Evolutionary conservation across 2,888 invertebrate genomes (phyloP).

Genomic region (Parnassius orleans): DNA sequence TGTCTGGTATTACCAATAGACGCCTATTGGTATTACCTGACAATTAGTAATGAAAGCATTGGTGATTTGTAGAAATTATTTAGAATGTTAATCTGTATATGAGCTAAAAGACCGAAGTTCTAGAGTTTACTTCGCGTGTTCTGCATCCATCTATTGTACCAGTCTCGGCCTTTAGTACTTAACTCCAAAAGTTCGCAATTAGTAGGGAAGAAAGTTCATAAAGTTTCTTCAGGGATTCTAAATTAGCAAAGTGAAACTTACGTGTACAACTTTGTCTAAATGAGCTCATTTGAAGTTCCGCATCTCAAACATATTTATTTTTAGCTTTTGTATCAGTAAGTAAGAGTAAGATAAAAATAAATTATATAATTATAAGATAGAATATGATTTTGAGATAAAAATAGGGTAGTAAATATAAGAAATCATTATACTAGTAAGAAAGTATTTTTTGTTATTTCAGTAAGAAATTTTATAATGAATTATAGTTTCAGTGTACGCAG

Average conservation of each 20-base stretch:
- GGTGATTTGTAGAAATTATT: slow-evolving; percentile 2
- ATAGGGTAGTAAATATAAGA: not conserved
- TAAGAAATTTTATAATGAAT: too few relatives aligned
- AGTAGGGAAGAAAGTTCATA: slow-evolving; percentile 25
- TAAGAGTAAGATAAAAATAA: too few relatives aligned
- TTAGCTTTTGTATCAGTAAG: not conserved
- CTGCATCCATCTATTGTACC: slow-evolving; percentile 16
- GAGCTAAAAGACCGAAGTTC: slow-evolving; percentile 2
- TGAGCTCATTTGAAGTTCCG: slow-evolving; percentile 12
- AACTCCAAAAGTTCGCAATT: slow-evolving; percentile 25
- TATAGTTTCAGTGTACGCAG: too few relatives aligned
- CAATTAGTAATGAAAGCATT: too few relatives aligned
- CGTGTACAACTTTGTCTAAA: slow-evolving; percentile 11
- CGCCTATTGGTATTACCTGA: too few relatives aligned
- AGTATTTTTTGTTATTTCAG: too few relatives aligned
- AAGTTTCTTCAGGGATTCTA: slow-evolving; percentile 20
- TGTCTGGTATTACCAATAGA: too few relatives aligned
- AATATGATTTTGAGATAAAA: too few relatives aligned
- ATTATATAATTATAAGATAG: too few relatives aligned
- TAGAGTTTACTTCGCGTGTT: slow-evolving; percentile 12
- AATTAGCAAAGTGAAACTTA: slow-evolving; percentile 20
- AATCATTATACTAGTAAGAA: not conserved
- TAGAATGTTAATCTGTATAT: slow-evolving; percentile 10
- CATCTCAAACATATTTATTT: slow-evolving; percentile 4
- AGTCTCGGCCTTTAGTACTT: slow-evolving; percentile 1